Percentiles rank a stretch among this genome's conserved stretches.
Evolutionary conservation across 92 coral and sea anemone species (phyloP).

Genomic region (Ricordea florida): DNA sequence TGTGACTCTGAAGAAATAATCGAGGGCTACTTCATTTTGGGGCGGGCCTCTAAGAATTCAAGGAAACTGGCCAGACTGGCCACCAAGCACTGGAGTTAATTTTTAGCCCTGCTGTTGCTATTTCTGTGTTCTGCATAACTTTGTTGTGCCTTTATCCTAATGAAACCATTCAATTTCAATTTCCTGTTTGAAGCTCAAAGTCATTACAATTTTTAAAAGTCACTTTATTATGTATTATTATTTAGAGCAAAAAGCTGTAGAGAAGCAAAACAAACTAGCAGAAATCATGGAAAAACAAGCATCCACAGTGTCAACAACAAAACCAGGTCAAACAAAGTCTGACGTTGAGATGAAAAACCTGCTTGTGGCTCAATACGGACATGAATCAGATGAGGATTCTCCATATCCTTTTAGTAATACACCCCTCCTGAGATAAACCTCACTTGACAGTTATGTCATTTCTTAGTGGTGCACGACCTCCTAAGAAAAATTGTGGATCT

Average conservation of each 20-base stretch:
- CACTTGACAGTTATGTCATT: not conserved
- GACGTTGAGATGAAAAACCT: conserved; percentile 78
- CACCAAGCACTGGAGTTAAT: too few relatives aligned
- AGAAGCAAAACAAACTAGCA: conserved; percentile 73
- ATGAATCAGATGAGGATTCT: conserved; percentile 81
- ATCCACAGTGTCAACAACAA: conserved; percentile 59
- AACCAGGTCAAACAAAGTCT: conserved; percentile 42
- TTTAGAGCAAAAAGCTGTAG: conserved; percentile 68
- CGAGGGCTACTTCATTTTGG: too few relatives aligned
- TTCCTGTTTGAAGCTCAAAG: too few relatives aligned
- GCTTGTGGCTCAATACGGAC: conserved; percentile 83
- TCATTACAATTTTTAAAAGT: too few relatives aligned
- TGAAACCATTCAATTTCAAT: too few relatives aligned
- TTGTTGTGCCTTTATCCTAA: not conserved
- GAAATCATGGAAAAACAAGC: conserved; percentile 97
- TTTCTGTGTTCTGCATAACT: not conserved
- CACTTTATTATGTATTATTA: not conserved
- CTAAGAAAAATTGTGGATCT: too few relatives aligned
- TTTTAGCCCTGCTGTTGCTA: too few relatives aligned
- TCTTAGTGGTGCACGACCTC: too few relatives aligned
- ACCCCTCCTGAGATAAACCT: not conserved
- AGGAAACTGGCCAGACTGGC: too few relatives aligned
- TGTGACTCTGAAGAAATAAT: too few relatives aligned
- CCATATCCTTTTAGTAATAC: conserved; percentile 77
- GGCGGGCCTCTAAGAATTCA: too few relatives aligned